Percentiles rank a stretch among this genome's conserved stretches.
Conservation (phyloP, 1,140 invertebrate species). For the Zaprionus kolodkinae region DNA sequence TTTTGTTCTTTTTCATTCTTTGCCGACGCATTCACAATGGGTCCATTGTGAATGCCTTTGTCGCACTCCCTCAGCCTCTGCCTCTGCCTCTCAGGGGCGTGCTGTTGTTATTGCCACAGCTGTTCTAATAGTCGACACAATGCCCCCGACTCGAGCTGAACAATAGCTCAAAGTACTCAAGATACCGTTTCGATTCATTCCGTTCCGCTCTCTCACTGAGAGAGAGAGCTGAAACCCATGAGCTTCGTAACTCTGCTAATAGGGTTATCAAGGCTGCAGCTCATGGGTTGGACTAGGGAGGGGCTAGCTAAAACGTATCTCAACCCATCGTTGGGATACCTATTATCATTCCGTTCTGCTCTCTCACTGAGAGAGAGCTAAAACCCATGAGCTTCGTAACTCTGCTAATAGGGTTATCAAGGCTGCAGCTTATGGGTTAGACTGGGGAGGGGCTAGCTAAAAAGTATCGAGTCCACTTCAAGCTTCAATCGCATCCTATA, state of each 20-base stretch:
- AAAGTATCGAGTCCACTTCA: too few relatives aligned
- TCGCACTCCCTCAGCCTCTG: conserved; percentile 7
- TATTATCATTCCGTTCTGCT: too few relatives aligned
- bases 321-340: too few relatives aligned
- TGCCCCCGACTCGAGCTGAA: conserved; percentile 20
- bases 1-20: too few relatives aligned
- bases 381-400: neutral
- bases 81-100: conserved; percentile 32
- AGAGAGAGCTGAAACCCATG: neutral
- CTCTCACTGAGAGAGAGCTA: neutral
- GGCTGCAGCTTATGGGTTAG: neutral
- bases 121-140: conserved; percentile 59
- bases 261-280: neutral
- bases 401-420: neutral
- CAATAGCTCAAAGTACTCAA: conserved; percentile 23
- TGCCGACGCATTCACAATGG: conserved; percentile 20
- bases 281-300: too few relatives aligned
- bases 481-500: too few relatives aligned
- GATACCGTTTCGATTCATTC: neutral
- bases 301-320: too few relatives aligned
- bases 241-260: neutral
- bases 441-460: too few relatives aligned
- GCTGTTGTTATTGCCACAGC: conserved; percentile 62
- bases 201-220: neutral
- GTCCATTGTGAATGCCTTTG: conserved; percentile 35